These are phyloP conservation scores for Eupleurogrammus muticus DNA, from an alignment of 2,797 vertebrate species.

Conservation along the genomic window DNA sequence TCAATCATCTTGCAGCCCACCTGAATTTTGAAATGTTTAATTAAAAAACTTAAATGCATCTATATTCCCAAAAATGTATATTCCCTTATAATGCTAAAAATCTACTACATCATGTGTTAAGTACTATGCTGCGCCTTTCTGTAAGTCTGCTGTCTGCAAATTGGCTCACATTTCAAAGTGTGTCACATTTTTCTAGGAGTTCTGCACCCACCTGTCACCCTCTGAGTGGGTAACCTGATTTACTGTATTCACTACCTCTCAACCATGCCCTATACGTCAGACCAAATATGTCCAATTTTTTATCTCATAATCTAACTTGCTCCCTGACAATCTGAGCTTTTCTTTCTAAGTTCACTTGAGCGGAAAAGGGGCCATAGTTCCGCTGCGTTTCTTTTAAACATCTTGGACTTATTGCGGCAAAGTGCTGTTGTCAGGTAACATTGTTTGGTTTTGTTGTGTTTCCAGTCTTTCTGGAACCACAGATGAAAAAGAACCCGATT, in stretches of 20 bases:
- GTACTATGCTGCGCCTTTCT: constrained; percentile 12
- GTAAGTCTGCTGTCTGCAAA: constrained; percentile 18
- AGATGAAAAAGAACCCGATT: constrained; percentile 45
- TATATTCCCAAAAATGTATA: not conserved
- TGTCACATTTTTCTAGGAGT: constrained; percentile 32
- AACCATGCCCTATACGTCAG: constrained; percentile 50
- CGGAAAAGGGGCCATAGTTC: constrained; percentile 67
- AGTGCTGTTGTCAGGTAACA: constrained; percentile 76
- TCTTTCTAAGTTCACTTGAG: constrained; percentile 60
- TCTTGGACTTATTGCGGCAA: constrained; percentile 69
- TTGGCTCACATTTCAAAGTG: constrained; percentile 51
- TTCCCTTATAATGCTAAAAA: not conserved
- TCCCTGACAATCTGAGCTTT: constrained; percentile 39
- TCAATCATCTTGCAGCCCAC: not conserved
- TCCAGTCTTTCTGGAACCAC: constrained; percentile 60
- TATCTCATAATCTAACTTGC: constrained; percentile 64
- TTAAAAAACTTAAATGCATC: not conserved
- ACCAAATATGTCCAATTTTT: constrained; percentile 65
- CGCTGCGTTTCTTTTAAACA: constrained; percentile 57
- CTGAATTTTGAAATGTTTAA: not conserved
- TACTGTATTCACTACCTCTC: constrained; percentile 41
- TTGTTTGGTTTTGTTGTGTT: constrained; percentile 74
- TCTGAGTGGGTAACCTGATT: constrained; percentile 51
- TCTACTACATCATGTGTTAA: not conserved
- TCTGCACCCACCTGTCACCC: constrained; percentile 11